Evolutionary conservation across 2,888 invertebrate species (phyloP), one percentile per base, ranked within the genome.

Genomic region (Melinaea menophilus): DNA sequence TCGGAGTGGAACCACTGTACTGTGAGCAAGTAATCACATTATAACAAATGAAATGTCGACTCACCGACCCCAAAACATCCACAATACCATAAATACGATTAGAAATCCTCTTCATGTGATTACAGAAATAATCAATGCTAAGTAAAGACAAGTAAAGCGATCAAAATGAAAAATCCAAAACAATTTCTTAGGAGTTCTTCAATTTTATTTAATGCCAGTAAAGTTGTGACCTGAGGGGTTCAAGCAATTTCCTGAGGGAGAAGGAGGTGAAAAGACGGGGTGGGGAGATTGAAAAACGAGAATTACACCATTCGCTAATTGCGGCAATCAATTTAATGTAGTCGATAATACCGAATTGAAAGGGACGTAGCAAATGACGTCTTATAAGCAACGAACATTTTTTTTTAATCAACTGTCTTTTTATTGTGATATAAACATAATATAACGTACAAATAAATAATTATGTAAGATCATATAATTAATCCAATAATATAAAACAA

Each of bases 311-410:
- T 86, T 85, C 88, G 80, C 88, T 90, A 90, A 90, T 90, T 90
- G 86, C 87, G 81, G 88, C 88, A 89, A 90, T 90, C 88, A 88
- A 84, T 88, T 85, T 88, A 88, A 90, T 90, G 89, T 89, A 88
- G 87, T 88, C 87, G 85, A 81, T 86, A 81, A 83, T 82, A 81
- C 83, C 79, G 77, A 81, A 82, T 81, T 81, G 79, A 81, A 80
- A 80, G 75, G 75, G 78, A 80, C 75, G 77, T 77, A 73, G 79
- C 81, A 79, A 79, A 80, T 80, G 81, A 79, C 76, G 78, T 71
- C 79, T 79, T 80, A 82, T 82, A 82, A 84, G 84, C 80, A 80
- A 75, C 76, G 71, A 75, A 60, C 62, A 63, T 1, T 66, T 67
- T 62, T 68, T 65, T 71, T 72, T 68, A 70, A 69, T 69, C 65